Evolutionary conservation across 37 sponge, comb jelly and placozoan species (phyloP).

Genomic region (Axinella damicornis): DNA sequence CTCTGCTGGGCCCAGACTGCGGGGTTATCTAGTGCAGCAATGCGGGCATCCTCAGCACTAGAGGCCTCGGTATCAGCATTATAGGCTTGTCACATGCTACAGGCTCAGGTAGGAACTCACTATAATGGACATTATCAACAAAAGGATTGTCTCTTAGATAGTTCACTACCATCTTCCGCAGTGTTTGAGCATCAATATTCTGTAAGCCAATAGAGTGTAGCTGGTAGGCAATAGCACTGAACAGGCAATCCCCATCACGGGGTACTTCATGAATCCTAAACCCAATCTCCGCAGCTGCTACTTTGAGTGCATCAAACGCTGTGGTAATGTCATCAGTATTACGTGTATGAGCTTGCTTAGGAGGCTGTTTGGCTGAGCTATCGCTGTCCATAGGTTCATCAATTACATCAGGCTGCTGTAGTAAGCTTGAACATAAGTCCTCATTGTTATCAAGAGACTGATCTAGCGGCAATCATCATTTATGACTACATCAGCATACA

Average conservation of each 20-base stretch:
- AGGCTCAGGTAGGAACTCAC: conserved; percentile 19
- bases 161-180: too few relatives aligned
- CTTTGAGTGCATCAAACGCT: too few relatives aligned
- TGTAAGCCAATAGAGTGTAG: conserved; percentile 14
- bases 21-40: conserved; percentile 5
- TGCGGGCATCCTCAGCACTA: neutral
- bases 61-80: conserved; percentile 28
- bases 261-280: conserved; percentile 24
- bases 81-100: conserved; percentile 2
- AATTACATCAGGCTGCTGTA: too few relatives aligned
- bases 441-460: neutral
- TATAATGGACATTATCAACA: too few relatives aligned
- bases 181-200: too few relatives aligned
- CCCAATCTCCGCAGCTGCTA: too few relatives aligned
- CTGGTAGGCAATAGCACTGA: conserved; percentile 38
- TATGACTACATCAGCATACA: neutral
- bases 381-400: too few relatives aligned
- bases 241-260: conserved; percentile 34
- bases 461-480: neutral
- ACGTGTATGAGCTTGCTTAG: too few relatives aligned
- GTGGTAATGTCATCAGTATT: too few relatives aligned
- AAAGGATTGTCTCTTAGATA: too few relatives aligned
- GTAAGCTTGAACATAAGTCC: neutral
- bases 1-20: neutral
- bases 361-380: too few relatives aligned